These are phyloP conservation scores for Narcine bancroftii DNA, from an alignment of 2,113 vertebrate genomes.

Conservation along the genomic window DNA sequence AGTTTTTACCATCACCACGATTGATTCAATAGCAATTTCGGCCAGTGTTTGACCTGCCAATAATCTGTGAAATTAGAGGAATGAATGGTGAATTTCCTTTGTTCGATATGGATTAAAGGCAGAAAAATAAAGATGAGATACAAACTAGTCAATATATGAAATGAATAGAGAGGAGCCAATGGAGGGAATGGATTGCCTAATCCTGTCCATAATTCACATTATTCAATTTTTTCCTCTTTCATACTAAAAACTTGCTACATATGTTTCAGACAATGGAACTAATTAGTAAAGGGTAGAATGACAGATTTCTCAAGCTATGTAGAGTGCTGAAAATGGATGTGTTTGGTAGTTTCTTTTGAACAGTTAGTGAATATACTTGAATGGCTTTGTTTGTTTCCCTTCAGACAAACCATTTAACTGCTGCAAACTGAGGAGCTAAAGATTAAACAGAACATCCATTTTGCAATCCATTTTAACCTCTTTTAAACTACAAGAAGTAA, in stretches of 20 bases:
- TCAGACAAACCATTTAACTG: slow-evolving; percentile 10
- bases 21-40: background rate
- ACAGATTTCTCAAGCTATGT: background rate
- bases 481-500: background rate
- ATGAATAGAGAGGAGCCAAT: background rate
- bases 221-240: too few species aligned
- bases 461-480: background rate
- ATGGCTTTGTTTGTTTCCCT: background rate
- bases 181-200: background rate
- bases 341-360: background rate
- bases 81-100: background rate
- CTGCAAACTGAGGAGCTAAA: background rate
- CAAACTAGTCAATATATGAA: background rate
- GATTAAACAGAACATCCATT: slow-evolving; percentile 2
- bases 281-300: background rate
- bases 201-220: background rate
- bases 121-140: background rate
- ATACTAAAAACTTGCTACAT: background rate
- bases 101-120: background rate
- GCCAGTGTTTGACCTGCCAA: background rate
- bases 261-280: background rate
- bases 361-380: background rate
- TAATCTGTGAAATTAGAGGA: background rate
- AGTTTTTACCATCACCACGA: background rate
- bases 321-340: background rate